Conservation (phyloP, 2,113 vertebrate species). For the Grallaria varia region DNA sequence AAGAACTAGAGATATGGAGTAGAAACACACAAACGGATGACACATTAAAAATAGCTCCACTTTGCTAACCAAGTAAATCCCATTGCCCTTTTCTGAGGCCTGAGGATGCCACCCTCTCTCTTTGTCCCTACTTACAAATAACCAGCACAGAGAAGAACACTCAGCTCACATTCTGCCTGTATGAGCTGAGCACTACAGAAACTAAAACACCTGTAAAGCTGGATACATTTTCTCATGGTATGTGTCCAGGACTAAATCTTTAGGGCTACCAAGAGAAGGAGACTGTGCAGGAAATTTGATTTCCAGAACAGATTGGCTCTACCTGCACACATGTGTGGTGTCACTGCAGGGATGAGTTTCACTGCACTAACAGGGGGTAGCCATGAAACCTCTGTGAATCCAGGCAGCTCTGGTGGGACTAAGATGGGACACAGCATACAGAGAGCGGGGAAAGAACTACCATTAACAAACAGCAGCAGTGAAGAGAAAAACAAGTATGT, state of each 20-base stretch:
- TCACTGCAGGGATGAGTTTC: neutral
- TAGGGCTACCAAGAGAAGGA: neutral
- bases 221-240: neutral
- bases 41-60: neutral
- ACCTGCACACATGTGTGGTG: neutral
- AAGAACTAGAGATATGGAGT: neutral
- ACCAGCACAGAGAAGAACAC: rapidly evolving
- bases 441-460: neutral
- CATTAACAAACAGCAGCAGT: neutral
- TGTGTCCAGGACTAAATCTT: neutral
- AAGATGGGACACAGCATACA: neutral
- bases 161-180: neutral
- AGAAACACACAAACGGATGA: neutral
- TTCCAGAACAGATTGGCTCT: neutral
- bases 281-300: neutral
- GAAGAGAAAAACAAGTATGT: neutral
- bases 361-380: neutral
- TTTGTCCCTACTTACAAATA: rapidly evolving
- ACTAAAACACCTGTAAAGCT: neutral
- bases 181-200: neutral
- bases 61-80: neutral
- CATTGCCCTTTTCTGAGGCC: neutral
- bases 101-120: neutral
- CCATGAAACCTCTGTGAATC: neutral
- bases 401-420: neutral